Percentiles rank a stretch among this genome's conserved stretches.
Evolutionary conservation across 2,113 vertebrate species (phyloP).

Genomic region (Hylia prasina): DNA sequence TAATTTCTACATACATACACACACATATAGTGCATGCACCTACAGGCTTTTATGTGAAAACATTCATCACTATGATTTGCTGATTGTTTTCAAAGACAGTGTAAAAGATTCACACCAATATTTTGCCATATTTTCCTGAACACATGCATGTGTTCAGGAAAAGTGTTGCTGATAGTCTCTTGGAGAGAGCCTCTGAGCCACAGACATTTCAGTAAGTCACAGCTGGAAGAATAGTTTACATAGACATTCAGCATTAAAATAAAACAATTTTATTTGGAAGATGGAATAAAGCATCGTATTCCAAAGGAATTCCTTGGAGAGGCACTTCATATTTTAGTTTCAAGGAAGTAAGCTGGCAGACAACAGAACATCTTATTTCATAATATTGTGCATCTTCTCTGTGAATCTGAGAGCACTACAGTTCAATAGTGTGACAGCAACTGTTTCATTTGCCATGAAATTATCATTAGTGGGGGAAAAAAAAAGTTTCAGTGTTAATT

Average conservation of each 20-base stretch:
- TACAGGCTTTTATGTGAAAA: background rate
- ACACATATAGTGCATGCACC: rapidly evolving
- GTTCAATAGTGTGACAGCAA: background rate
- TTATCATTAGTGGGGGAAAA: rapidly evolving
- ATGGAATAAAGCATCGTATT: background rate
- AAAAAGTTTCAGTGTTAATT: background rate
- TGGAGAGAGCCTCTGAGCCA: background rate
- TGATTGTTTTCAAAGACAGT: background rate
- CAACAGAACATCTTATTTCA: background rate
- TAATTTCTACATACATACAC: background rate
- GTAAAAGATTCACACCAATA: background rate
- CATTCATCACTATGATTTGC: background rate
- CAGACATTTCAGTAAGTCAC: background rate
- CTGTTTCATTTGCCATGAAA: background rate
- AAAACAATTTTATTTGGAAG: background rate
- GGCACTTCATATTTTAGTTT: background rate
- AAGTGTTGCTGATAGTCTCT: background rate
- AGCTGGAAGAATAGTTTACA: background rate
- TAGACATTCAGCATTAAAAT: background rate
- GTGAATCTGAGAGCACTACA: background rate
- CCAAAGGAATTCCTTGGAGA: background rate
- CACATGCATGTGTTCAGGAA: background rate
- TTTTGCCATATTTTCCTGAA: background rate
- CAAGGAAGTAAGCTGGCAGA: background rate
- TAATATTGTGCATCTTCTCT: background rate